Conservation (phyloP, 2,797 vertebrate species). For the Brachyrhaphis roseni region DNA sequence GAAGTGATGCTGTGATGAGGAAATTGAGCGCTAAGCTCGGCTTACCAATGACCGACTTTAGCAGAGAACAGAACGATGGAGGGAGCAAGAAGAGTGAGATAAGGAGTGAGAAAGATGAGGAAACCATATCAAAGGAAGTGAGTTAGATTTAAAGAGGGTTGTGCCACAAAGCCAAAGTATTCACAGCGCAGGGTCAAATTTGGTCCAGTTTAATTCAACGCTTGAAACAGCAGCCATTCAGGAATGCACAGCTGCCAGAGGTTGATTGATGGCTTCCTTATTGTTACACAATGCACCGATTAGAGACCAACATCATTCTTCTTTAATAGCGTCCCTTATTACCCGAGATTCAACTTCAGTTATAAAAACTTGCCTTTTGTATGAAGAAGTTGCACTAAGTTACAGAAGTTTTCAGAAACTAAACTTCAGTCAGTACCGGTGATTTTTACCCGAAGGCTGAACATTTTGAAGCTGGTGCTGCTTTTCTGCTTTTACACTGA, state of each 20-base stretch:
- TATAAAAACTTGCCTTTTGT: conserved; percentile 6
- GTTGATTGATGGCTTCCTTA: conserved; percentile 69
- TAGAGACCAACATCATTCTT: conserved; percentile 44
- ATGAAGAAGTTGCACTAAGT: neutral
- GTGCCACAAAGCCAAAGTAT: conserved; percentile 13
- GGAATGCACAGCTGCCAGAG: conserved; percentile 60
- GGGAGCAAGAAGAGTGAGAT: conserved; percentile 39
- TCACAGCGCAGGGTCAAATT: conserved; percentile 18
- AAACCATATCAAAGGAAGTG: conserved; percentile 26
- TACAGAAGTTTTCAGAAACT: neutral
- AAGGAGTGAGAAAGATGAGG: conserved; percentile 16
- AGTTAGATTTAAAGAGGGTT: conserved; percentile 30
- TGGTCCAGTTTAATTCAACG: conserved; percentile 19
- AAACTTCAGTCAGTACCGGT: neutral
- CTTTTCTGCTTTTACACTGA: neutral
- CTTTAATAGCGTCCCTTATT: conserved; percentile 46
- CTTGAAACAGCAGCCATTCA: conserved; percentile 39
- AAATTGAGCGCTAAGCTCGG: conserved; percentile 37
- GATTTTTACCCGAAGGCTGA: neutral
- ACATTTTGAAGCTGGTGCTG: neutral
- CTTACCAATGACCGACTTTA: conserved; percentile 29
- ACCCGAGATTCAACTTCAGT: conserved; percentile 22
- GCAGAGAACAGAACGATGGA: conserved; percentile 38
- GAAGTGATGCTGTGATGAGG: conserved; percentile 65
- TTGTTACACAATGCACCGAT: conserved; percentile 55